These are phyloP conservation scores for Apotomis capreana DNA, from an alignment of 2,888 invertebrate genomes.

Conservation along the genomic window DNA sequence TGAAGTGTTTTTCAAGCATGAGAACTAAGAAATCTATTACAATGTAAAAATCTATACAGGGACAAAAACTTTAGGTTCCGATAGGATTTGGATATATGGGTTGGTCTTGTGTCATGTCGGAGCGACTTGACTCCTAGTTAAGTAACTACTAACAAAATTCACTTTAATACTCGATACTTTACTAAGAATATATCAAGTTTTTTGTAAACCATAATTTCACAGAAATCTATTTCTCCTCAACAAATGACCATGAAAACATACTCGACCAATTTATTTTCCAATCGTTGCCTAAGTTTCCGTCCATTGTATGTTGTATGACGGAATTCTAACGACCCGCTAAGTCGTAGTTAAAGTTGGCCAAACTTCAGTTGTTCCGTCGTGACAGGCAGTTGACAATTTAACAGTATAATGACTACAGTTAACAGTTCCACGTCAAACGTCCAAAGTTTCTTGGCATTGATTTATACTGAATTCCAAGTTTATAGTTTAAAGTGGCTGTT, in stretches of 20 bases:
- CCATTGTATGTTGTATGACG: slow-evolving; percentile 32
- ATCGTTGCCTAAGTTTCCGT: slow-evolving; percentile 6
- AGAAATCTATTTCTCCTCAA: background rate
- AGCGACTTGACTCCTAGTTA: too few species aligned
- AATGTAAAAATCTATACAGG: too few species aligned
- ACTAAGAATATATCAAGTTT: too few species aligned
- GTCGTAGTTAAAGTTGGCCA: slow-evolving; percentile 30
- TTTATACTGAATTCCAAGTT: slow-evolving; percentile 36
- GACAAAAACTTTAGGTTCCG: too few species aligned
- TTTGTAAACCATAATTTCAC: too few species aligned
- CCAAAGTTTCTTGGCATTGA: slow-evolving; percentile 40
- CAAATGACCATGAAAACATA: background rate
- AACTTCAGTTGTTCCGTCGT: slow-evolving; percentile 40
- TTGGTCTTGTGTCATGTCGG: too few species aligned
- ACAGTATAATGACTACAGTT: slow-evolving; percentile 45
- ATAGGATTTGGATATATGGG: too few species aligned
- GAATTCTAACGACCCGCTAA: slow-evolving; percentile 42
- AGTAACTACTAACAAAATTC: too few species aligned
- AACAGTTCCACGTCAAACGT: slow-evolving; percentile 42
- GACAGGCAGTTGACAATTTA: slow-evolving; percentile 46
- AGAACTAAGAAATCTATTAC: too few species aligned
- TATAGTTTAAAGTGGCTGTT: slow-evolving; percentile 32
- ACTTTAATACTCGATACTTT: too few species aligned
- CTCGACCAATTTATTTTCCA: background rate
- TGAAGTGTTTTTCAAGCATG: too few species aligned